Percentiles rank a stretch among this genome's conserved stretches.
Conservation (phyloP, 2,797 vertebrate species). For the Phoxinus dragarum region DNA sequence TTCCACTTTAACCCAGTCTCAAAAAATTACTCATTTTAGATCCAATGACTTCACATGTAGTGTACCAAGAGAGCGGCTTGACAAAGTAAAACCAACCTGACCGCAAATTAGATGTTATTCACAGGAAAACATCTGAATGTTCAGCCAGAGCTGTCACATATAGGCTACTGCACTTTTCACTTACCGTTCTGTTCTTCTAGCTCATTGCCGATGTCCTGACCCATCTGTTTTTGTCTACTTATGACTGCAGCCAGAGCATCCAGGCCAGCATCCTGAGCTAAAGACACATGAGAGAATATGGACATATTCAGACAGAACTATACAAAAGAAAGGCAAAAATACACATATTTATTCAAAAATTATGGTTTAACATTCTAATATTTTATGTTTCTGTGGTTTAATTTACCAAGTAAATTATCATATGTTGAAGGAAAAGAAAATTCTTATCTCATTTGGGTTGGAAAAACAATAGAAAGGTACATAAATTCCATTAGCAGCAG, state of each 20-base stretch:
- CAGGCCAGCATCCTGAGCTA: conserved; percentile 94
- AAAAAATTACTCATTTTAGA: neutral
- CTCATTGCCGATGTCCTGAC: conserved; percentile 95
- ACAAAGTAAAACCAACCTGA: conserved; percentile 30
- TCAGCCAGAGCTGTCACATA: conserved; percentile 11
- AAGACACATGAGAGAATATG: neutral
- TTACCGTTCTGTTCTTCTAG: conserved; percentile 97
- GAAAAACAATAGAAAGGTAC: conserved; percentile 1
- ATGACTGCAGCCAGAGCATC: conserved; percentile 93
- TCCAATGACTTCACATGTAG: conserved; percentile 12
- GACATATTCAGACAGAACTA: conserved; percentile 29
- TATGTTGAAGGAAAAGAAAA: neutral
- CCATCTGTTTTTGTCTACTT: conserved; percentile 94
- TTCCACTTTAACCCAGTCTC: neutral
- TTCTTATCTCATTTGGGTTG: neutral
- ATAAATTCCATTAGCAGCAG: conserved; percentile 6
- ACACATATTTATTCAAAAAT: conserved; percentile 14
- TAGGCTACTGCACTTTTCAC: conserved; percentile 42
- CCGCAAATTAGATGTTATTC: conserved; percentile 22
- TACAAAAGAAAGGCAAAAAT: conserved; percentile 39
- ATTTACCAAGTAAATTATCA: neutral
- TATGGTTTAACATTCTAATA: neutral
- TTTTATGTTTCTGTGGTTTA: conserved; percentile 12
- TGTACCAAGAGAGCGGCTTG: neutral
- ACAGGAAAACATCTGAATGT: conserved; percentile 16